These are phyloP conservation scores for Tachuris rubrigastra DNA, from an alignment of 2,113 vertebrate species.

Conservation along the genomic window DNA sequence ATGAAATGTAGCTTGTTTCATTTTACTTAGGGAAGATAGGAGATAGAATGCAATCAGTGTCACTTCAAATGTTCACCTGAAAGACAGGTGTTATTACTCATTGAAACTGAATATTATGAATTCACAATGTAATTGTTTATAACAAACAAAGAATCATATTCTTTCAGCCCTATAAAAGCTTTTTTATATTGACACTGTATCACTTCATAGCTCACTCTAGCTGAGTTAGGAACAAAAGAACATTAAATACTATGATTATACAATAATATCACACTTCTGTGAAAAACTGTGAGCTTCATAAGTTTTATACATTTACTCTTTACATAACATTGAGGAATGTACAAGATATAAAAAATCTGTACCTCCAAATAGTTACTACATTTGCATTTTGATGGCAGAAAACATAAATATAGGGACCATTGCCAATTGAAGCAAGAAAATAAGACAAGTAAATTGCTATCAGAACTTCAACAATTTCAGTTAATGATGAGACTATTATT, in stretches of 20 bases:
- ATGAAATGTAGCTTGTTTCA: not conserved
- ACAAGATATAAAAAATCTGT: not conserved
- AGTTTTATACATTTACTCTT: constrained; percentile 13
- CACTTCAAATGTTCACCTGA: constrained; percentile 6
- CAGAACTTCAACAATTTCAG: not conserved
- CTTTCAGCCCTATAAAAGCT: not conserved
- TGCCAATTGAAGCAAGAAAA: not conserved
- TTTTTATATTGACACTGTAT: not conserved
- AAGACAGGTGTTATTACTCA: not conserved
- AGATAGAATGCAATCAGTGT: constrained; percentile 17
- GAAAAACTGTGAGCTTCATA: not conserved
- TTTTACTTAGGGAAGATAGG: not conserved
- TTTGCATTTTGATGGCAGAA: not conserved
- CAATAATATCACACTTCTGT: not conserved
- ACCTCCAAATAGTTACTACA: not conserved
- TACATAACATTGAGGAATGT: not conserved
- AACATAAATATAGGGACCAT: not conserved
- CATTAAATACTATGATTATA: not conserved
- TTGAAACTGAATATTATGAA: not conserved
- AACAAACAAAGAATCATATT: not conserved
- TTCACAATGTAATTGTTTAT: not conserved
- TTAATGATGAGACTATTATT: not conserved
- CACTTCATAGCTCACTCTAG: not conserved
- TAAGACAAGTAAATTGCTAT: not conserved
- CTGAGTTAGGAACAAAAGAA: not conserved